phyloP scores from a whole-genome alignment of 1,140 invertebrate genomes.

The Armadillidium nasatum region DNA sequence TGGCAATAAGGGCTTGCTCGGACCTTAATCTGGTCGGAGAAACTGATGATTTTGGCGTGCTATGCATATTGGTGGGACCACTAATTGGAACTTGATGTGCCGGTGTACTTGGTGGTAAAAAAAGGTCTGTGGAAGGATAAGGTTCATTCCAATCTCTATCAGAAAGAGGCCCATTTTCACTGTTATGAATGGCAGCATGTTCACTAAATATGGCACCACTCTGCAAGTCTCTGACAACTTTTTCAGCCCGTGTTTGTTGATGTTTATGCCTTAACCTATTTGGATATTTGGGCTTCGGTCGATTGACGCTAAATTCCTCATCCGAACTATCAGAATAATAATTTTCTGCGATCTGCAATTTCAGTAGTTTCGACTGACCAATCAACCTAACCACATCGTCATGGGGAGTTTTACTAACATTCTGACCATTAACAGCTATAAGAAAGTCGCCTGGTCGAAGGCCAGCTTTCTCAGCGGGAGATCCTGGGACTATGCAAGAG shows the following conservation, averaged over 20 bases:
- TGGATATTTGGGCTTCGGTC: slow-evolving; percentile 58
- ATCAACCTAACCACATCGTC: slow-evolving; percentile 88
- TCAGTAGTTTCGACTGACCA: slow-evolving; percentile 69
- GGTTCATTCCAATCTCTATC: slow-evolving; percentile 39
- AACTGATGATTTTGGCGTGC: slow-evolving; percentile 5
- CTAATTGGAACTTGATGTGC: slow-evolving; percentile 18
- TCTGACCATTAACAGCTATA: slow-evolving; percentile 82
- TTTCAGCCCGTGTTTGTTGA: slow-evolving; percentile 44
- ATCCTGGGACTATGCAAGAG: slow-evolving; percentile 77
- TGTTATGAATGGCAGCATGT: slow-evolving; percentile 38
- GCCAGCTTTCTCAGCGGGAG: slow-evolving; percentile 77
- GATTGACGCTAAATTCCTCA: slow-evolving; percentile 59
- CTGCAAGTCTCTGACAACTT: slow-evolving; percentile 46
- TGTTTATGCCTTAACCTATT: slow-evolving; percentile 52
- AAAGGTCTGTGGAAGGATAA: slow-evolving; percentile 33
- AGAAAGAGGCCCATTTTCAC: slow-evolving; percentile 36
- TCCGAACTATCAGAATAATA: slow-evolving; percentile 74
- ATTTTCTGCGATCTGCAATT: slow-evolving; percentile 80
- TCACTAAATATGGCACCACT: slow-evolving; percentile 48
- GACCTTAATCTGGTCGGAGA: slow-evolving; percentile 32
- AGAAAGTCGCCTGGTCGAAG: slow-evolving; percentile 84
- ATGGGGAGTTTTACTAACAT: slow-evolving; percentile 81
- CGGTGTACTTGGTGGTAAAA: background rate
- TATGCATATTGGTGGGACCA: slow-evolving; percentile 16
- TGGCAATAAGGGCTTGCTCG: slow-evolving; percentile 43